Evolutionary conservation across 2,113 vertebrate genomes (phyloP).

Genomic region (Tenrec ecaudatus): DNA sequence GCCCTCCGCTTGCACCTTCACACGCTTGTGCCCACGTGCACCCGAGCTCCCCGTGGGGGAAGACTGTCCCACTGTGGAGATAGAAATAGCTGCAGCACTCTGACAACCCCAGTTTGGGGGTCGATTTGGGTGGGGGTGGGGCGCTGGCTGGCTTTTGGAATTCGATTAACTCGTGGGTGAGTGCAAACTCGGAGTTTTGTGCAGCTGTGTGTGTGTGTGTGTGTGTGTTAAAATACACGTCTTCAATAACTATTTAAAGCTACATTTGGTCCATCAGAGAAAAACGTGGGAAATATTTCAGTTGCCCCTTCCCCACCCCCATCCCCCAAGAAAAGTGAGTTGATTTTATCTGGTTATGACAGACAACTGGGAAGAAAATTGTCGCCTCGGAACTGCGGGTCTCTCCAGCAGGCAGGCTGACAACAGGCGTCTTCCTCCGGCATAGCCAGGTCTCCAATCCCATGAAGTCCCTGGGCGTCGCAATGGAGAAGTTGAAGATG

Average conservation of each 20-base stretch:
- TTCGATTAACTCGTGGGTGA: slow-evolving; percentile 14
- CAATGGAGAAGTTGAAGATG: slow-evolving; percentile 58
- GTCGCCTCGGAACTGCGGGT: slow-evolving; percentile 62
- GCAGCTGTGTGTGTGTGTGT: no score
- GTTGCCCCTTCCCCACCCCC: slow-evolving; percentile 54
- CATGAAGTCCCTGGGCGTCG: slow-evolving; percentile 16
- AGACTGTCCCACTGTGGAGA: slow-evolving; percentile 11
- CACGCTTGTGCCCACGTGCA: slow-evolving; percentile 64
- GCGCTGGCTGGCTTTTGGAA: background rate
- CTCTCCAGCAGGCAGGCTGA: slow-evolving; percentile 63
- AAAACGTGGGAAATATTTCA: slow-evolving; percentile 66
- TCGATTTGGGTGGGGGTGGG: background rate
- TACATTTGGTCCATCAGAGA: slow-evolving; percentile 59
- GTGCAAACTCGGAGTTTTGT: background rate
- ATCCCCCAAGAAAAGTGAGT: slow-evolving; percentile 62
- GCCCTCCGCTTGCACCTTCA: background rate
- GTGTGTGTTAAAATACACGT: background rate
- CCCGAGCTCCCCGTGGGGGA: slow-evolving; percentile 37
- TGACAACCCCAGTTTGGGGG: background rate
- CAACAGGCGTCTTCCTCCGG: slow-evolving; percentile 59
- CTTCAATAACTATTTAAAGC: slow-evolving; percentile 30
- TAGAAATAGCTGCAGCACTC: slow-evolving; percentile 6
- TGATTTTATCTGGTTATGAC: slow-evolving; percentile 48
- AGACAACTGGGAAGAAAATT: slow-evolving; percentile 54
- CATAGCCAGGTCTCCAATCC: slow-evolving; percentile 71